These are phyloP conservation scores for Limnephilus rhombicus DNA, from an alignment of 2,888 invertebrate genomes.

Conservation along the genomic window DNA sequence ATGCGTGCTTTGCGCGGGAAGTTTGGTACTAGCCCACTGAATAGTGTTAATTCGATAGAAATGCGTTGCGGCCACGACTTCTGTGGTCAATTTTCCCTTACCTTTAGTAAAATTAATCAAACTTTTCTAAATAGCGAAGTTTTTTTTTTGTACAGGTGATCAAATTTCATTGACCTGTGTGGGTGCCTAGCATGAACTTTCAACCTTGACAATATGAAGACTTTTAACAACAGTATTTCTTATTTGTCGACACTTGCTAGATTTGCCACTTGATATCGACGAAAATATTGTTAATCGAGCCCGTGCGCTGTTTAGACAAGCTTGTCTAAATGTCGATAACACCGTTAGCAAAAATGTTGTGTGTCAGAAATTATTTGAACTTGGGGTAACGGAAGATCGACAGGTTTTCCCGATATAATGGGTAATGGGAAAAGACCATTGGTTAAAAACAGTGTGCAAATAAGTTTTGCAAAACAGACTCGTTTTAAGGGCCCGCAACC, in stretches of 20 bases:
- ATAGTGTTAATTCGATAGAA: neutral
- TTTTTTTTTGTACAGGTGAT: neutral
- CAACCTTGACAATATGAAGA: neutral
- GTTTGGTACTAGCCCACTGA: neutral
- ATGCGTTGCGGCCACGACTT: neutral
- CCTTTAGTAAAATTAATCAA: neutral
- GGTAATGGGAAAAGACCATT: neutral
- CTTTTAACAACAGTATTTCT: neutral
- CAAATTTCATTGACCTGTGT: neutral
- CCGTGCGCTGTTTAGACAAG: neutral
- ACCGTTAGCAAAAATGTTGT: neutral
- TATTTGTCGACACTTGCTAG: neutral
- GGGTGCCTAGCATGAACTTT: neutral
- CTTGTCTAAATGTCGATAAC: neutral
- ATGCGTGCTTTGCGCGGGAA: conserved; percentile 2
- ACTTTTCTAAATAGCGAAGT: neutral
- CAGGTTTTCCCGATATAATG: neutral
- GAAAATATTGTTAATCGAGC: neutral
- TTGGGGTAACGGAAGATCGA: neutral
- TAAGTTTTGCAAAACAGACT: neutral
- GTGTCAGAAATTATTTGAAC: neutral
- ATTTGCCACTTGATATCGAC: neutral
- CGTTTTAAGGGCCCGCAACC: no score
- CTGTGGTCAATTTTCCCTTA: neutral
- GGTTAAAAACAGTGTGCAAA: neutral